These are phyloP conservation scores for Parnassius orleans DNA, from an alignment of 2,888 invertebrate species.

Conservation along the genomic window DNA sequence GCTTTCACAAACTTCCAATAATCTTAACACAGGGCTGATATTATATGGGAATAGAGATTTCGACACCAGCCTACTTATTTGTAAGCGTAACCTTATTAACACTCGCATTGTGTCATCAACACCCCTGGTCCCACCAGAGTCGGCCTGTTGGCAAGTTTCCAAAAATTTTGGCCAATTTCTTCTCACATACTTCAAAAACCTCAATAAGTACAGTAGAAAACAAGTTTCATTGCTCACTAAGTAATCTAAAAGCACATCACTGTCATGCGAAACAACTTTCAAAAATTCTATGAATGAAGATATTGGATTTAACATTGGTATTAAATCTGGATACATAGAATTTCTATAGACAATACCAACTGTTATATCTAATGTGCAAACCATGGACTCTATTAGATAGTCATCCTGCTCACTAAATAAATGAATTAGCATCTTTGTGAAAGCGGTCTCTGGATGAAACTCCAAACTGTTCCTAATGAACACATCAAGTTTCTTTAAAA, in stretches of 20 bases:
- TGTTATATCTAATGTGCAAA: constrained; percentile 93
- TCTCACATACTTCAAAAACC: constrained; percentile 91
- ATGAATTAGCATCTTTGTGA: constrained; percentile 93
- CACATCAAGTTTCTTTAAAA: constrained; percentile 88
- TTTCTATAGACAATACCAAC: constrained; percentile 91
- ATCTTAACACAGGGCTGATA: constrained; percentile 91
- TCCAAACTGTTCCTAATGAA: constrained; percentile 91
- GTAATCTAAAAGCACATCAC: constrained; percentile 90
- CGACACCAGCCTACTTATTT: constrained; percentile 91
- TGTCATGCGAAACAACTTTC: constrained; percentile 90
- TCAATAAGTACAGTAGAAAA: constrained; percentile 90
- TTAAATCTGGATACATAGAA: constrained; percentile 89
- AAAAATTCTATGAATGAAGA: constrained; percentile 93
- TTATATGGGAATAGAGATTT: constrained; percentile 94
- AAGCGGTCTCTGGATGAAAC: constrained; percentile 92
- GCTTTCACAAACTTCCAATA: constrained; percentile 91
- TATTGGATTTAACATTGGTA: constrained; percentile 91
- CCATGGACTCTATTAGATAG: constrained; percentile 94
- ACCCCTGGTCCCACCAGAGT: constrained; percentile 77
- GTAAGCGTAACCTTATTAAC: constrained; percentile 87
- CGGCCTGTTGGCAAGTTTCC: constrained; percentile 85
- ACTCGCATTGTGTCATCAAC: constrained; percentile 92
- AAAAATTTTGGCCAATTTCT: constrained; percentile 92
- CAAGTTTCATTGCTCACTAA: constrained; percentile 95
- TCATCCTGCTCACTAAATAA: constrained; percentile 95